A percentile compares a stretch with the other conserved stretches of the same genome.
Evolutionary conservation across 2,113 vertebrate species (phyloP).

Genomic region (Struthidea cinerea): DNA sequence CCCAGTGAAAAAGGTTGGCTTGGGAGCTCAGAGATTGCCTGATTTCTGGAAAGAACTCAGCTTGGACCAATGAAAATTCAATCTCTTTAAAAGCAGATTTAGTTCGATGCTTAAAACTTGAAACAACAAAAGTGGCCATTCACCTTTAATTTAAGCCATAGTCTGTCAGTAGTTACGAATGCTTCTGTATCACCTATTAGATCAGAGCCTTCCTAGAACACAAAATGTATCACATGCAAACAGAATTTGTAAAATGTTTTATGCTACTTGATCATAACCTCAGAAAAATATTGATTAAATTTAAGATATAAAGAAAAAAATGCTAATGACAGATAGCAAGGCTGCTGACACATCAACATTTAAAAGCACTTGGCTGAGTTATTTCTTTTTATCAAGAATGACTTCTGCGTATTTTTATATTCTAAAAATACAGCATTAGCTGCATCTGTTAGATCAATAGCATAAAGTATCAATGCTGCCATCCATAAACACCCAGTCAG

Average conservation of each 20-base stretch:
- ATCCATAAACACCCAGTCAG: neutral
- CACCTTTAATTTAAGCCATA: neutral
- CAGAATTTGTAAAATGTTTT: neutral
- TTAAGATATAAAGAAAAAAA: conserved; percentile 2
- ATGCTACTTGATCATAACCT: conserved; percentile 23
- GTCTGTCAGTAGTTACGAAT: neutral
- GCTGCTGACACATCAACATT: conserved; percentile 27
- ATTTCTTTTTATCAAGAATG: neutral
- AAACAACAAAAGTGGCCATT: neutral
- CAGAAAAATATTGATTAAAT: conserved; percentile 14
- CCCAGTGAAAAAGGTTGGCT: neutral
- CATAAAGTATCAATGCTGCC: neutral
- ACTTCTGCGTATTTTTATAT: neutral
- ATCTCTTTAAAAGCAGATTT: neutral
- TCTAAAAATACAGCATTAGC: conserved; percentile 29
- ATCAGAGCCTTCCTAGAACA: neutral
- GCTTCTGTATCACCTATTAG: neutral
- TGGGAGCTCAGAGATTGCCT: neutral
- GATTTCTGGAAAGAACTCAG: neutral
- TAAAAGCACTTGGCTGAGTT: neutral
- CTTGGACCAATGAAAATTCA: neutral
- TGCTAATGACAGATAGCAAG: neutral
- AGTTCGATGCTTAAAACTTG: neutral
- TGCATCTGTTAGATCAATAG: conserved; percentile 16
- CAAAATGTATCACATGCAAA: neutral